Conservation (phyloP, 2,113 vertebrate genomes). For the Elephantulus edwardii region DNA sequence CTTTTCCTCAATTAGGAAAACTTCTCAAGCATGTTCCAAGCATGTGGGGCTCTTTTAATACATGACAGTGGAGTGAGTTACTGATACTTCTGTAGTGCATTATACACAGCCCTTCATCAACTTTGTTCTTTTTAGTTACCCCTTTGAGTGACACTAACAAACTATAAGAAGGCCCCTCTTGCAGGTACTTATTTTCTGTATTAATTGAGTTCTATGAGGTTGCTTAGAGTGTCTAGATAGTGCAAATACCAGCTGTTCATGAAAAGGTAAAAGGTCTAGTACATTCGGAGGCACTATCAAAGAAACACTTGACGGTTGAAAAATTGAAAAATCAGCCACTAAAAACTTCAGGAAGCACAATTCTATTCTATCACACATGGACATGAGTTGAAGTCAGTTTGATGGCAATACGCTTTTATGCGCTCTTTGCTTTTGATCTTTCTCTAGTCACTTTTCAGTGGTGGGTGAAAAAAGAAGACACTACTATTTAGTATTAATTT, state of each 20-base stretch:
- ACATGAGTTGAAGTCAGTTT: background rate
- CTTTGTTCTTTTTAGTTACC: too few relatives aligned
- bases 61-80: background rate
- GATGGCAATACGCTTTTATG: background rate
- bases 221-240: background rate
- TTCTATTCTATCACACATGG: background rate
- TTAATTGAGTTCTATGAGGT: rapidly evolving
- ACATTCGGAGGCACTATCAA: background rate
- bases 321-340: background rate
- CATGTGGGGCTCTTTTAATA: background rate
- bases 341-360: background rate
- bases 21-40: too few relatives aligned
- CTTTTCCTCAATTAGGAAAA: too few relatives aligned
- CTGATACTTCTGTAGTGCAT: background rate
- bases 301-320: background rate
- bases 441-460: background rate
- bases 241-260: background rate
- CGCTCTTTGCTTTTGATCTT: background rate
- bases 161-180: rapidly evolving
- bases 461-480: background rate
- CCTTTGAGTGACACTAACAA: background rate
- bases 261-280: background rate
- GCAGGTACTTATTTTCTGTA: rapidly evolving
- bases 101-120: too few relatives aligned
- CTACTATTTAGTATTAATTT: rapidly evolving